These are phyloP conservation scores for Hyperoplus lanceolatus DNA, from an alignment of 2,797 vertebrate genomes.

Conservation along the genomic window DNA sequence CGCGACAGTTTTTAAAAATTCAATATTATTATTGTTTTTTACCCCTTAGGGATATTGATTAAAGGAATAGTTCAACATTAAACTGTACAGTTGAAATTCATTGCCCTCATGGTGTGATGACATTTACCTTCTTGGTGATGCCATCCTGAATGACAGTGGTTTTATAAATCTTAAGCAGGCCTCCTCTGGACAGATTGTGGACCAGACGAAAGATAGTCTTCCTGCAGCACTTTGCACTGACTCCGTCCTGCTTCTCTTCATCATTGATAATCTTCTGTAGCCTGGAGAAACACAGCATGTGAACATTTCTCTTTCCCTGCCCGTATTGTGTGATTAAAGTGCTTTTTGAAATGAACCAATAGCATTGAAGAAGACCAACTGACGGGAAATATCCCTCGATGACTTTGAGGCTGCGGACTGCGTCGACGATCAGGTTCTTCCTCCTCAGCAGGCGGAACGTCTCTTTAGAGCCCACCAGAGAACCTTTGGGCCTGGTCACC, in stretches of 20 bases:
- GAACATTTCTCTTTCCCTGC: not conserved
- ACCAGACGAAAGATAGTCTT: constrained; percentile 93
- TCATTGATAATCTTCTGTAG: constrained; percentile 96
- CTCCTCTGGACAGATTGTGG: constrained; percentile 89
- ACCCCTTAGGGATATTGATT: no score
- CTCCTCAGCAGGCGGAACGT: constrained; percentile 92
- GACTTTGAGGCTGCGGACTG: constrained; percentile 89
- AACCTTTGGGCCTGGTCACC: not conserved
- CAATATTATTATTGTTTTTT: no score
- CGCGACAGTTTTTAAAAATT: no score
- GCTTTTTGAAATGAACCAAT: not conserved
- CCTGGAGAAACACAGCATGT: constrained; percentile 71
- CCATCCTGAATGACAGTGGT: constrained; percentile 94
- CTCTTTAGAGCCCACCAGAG: constrained; percentile 45
- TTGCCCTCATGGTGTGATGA: no score
- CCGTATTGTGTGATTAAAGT: not conserved
- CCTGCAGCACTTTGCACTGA: constrained; percentile 93
- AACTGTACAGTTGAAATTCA: no score
- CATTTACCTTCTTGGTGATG: constrained; percentile 90
- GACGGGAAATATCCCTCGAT: constrained; percentile 94
- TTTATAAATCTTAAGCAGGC: constrained; percentile 89
- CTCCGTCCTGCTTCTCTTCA: constrained; percentile 91
- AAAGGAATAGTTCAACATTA: no score
- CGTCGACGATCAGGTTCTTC: constrained; percentile 95
- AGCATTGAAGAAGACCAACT: constrained; percentile 61